A percentile compares a stretch with the other conserved stretches of the same genome.
phyloP scores from a whole-genome alignment of 2,888 invertebrate genomes.

The Charanyca ferruginea region DNA sequence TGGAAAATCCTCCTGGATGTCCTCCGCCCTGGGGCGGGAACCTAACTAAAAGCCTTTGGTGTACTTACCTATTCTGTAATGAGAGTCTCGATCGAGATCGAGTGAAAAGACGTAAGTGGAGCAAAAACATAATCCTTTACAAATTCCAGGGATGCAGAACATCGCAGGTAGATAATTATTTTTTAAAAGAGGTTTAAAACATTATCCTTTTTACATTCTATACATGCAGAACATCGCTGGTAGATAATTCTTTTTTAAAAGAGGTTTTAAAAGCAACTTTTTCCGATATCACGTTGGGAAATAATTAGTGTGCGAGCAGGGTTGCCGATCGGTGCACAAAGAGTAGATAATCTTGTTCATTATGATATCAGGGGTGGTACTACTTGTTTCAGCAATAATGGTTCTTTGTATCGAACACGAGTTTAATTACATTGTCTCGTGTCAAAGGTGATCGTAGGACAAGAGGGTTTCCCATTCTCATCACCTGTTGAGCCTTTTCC shows the following conservation, averaged over 20 bases:
- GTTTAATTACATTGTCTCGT: neutral
- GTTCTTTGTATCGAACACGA: neutral
- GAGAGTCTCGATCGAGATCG: too few relatives aligned
- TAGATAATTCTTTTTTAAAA: constrained; percentile 20
- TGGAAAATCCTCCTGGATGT: too few relatives aligned
- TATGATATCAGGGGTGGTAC: constrained; percentile 16
- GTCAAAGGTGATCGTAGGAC: neutral
- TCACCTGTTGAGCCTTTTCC: too few relatives aligned
- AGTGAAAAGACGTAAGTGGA: too few relatives aligned
- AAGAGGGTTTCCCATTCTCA: neutral
- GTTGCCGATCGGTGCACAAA: constrained; percentile 35
- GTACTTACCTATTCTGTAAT: too few relatives aligned
- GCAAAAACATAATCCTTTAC: constrained; percentile 34
- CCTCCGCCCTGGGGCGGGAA: too few relatives aligned
- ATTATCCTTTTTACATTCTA: constrained; percentile 12
- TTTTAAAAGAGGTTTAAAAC: constrained; percentile 33
- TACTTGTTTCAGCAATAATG: constrained; percentile 26
- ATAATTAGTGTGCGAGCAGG: constrained; percentile 49
- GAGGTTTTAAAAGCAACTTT: constrained; percentile 51
- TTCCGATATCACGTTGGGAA: constrained; percentile 52
- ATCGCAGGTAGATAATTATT: constrained; percentile 15
- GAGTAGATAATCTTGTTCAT: constrained; percentile 44
- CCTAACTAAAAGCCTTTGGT: too few relatives aligned
- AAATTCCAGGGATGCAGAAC: constrained; percentile 14
- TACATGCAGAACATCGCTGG: constrained; percentile 17